Evolutionary conservation across 92 coral and sea anemone genomes (phyloP), one percentile per base, ranked within the genome.

Genomic region (Zoanthus sansibaricus): DNA sequence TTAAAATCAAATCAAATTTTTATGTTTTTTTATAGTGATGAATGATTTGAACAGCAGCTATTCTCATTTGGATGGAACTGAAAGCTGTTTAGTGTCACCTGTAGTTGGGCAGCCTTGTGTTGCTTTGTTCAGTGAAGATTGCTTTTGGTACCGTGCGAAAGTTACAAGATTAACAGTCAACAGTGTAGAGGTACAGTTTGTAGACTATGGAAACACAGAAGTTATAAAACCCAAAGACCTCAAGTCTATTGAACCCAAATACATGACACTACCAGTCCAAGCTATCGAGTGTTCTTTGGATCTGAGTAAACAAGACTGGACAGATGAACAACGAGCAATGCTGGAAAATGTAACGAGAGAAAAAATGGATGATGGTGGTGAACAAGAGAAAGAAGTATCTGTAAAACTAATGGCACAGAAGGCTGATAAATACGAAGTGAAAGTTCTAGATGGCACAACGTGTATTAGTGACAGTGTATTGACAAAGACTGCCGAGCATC

Each of bases 201-300:
- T 94, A 14, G 99, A 97, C 83, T 97, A 97, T 74, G 99, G 99
- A 8, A 97, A 97, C 78, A 83, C 94, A 0, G 94, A 97, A 62
- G 89, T 83, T 15, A 77, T 95, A 69, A 79, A 91, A 76, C 92
- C 89, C 13, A 86, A 90, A 20, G 93, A 82, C 33, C 87, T 97
- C 18, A 95, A 93, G 80, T 80, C 86, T 82, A 86, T 95, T 64
- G 91, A 90, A 51, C 87, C 97, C 82, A 76, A 64, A 84, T 97
- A 93, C 49, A 78, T 93, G 71, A 82, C 91, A 16, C 88, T 94
- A 6, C 97, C 97, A 25, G 56, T 89, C 8, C 97, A 89, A 54
- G 94, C 97, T 13, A 77, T 95, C 32, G 92, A 92, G 46, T 89
- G 97, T n/a, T 80, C 97, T 6, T 30, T 95, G 20, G 95, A 92